These are phyloP conservation scores for Idaea straminata DNA, from an alignment of 2,888 invertebrate genomes.

Conservation along the genomic window DNA sequence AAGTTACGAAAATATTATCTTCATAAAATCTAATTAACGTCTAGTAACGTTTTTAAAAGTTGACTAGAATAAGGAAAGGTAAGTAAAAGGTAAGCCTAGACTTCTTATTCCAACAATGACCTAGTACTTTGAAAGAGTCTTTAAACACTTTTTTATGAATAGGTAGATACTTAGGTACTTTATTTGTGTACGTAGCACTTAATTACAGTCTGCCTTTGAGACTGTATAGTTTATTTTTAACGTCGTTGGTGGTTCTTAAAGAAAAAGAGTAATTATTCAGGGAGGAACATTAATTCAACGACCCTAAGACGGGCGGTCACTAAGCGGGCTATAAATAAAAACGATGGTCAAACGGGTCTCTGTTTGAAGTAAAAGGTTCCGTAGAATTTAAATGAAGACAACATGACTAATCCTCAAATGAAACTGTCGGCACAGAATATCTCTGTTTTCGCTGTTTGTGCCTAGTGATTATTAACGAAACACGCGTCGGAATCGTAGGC, in stretches of 20 bases:
- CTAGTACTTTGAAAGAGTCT: neutral
- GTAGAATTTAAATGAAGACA: neutral
- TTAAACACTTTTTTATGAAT: neutral
- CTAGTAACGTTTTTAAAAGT: neutral
- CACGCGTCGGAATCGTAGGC: too few relatives aligned
- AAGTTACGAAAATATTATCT: neutral
- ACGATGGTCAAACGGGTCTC: constrained; percentile 8
- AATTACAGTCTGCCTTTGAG: constrained; percentile 28
- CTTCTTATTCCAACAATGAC: neutral
- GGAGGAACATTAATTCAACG: constrained; percentile 34
- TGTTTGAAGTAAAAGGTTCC: neutral
- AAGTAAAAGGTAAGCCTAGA: neutral
- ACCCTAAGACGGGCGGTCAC: constrained; percentile 29
- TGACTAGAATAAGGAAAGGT: neutral
- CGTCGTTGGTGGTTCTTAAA: constrained; percentile 20
- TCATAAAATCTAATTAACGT: neutral
- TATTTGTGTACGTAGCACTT: constrained; percentile 18
- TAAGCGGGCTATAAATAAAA: constrained; percentile 18
- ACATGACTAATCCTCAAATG: too few relatives aligned
- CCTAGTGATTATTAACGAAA: too few relatives aligned
- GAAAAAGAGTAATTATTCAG: constrained; percentile 34
- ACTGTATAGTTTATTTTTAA: constrained; percentile 9
- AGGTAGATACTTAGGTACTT: neutral
- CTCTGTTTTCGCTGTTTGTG: too few relatives aligned
- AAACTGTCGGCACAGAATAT: too few relatives aligned